phyloP scores from a whole-genome alignment of 2,888 invertebrate genomes.

The Parnassius smintheus region DNA sequence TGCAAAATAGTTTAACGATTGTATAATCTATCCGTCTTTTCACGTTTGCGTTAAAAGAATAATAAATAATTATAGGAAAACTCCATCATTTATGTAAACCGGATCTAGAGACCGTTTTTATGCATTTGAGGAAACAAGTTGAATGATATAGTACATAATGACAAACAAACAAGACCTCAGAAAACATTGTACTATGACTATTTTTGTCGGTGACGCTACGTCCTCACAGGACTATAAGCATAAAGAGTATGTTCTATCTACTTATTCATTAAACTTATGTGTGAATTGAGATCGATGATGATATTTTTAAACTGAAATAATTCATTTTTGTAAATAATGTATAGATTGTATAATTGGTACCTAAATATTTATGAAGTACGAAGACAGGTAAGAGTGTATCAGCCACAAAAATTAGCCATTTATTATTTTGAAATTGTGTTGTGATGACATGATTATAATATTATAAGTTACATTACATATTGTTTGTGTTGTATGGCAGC shows the following conservation, averaged over 20 bases:
- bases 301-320: constrained; percentile 11
- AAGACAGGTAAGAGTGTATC: constrained; percentile 50
- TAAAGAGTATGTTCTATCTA: constrained; percentile 3
- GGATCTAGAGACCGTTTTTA: too few species aligned
- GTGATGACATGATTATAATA: constrained; percentile 31
- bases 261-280: constrained; percentile 3
- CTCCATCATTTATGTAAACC: too few species aligned
- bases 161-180: too few species aligned
- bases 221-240: constrained; percentile 14
- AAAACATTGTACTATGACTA: not conserved
- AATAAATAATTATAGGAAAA: too few species aligned
- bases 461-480: constrained; percentile 28
- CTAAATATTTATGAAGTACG: not conserved
- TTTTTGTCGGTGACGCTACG: constrained; percentile 5
- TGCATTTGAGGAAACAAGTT: too few species aligned
- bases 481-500: constrained; percentile 47
- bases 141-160: too few species aligned
- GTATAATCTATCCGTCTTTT: too few species aligned
- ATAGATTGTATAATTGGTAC: constrained; percentile 22
- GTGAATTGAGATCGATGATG: not conserved
- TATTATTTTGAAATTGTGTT: constrained; percentile 43
- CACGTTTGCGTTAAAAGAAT: too few species aligned
- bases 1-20: too few species aligned
- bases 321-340: constrained; percentile 25
- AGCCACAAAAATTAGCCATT: constrained; percentile 66